A percentile compares a stretch with the other conserved stretches of the same genome.
phyloP scores from a whole-genome alignment of 2,888 invertebrate genomes.

The Dendrolimus houi region DNA sequence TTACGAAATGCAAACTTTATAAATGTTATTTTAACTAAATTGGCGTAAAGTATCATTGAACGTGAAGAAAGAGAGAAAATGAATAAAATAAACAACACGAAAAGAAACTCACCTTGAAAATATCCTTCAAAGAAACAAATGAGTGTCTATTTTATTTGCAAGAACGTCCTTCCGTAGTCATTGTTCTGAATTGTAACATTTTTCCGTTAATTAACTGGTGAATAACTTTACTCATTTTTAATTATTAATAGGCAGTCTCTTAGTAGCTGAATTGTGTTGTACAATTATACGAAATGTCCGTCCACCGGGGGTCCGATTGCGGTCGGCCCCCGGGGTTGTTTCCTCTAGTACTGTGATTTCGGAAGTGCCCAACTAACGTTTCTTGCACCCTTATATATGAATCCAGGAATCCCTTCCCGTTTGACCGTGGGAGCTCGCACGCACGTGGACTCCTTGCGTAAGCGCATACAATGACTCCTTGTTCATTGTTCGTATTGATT shows the following conservation, averaged over 20 bases:
- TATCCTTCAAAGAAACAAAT: background rate
- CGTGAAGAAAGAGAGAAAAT: background rate
- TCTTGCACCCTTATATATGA: constrained; percentile 47
- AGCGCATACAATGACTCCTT: constrained; percentile 61
- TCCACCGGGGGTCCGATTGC: constrained; percentile 42
- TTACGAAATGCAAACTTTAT: too few relatives aligned
- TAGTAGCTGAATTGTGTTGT: constrained; percentile 12
- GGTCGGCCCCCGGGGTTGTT: constrained; percentile 49
- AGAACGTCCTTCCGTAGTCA: constrained; percentile 6
- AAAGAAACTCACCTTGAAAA: background rate
- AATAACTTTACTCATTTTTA: constrained; percentile 36
- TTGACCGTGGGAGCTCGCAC: constrained; percentile 60
- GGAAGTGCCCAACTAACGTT: constrained; percentile 44
- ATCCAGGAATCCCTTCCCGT: constrained; percentile 45
- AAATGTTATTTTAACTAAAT: too few relatives aligned
- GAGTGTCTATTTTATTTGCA: background rate
- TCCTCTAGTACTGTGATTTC: constrained; percentile 39
- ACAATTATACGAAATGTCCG: constrained; percentile 14
- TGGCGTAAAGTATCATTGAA: too few relatives aligned
- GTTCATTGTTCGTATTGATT: constrained; percentile 62
- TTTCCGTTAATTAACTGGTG: constrained; percentile 36
- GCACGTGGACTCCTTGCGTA: constrained; percentile 68
- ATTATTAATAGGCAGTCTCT: constrained; percentile 44
- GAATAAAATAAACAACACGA: background rate
- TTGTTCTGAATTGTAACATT: constrained; percentile 22